A percentile compares a stretch with the other conserved stretches of the same genome.
Conservation (phyloP, 1,140 invertebrate species). For the Diprion similis region DNA sequence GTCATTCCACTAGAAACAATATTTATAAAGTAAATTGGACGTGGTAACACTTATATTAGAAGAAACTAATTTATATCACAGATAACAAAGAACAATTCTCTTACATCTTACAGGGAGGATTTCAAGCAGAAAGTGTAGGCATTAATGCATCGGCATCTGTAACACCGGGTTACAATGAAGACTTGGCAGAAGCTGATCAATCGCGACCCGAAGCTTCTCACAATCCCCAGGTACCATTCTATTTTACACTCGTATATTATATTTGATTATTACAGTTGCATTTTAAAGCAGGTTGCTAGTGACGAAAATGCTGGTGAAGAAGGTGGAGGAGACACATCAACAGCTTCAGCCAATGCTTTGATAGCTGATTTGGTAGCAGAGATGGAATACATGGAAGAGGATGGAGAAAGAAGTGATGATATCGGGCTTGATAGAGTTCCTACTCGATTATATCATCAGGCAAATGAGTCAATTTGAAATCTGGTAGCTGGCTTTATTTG, state of each 20-base stretch:
- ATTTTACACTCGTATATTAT: slow-evolving; percentile 2
- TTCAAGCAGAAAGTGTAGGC: not conserved
- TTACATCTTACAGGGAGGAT: not conserved
- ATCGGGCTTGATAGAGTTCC: slow-evolving; percentile 36
- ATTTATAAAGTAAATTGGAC: not conserved
- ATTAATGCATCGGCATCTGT: slow-evolving; percentile 18
- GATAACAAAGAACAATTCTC: not conserved
- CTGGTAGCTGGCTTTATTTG: too few species aligned
- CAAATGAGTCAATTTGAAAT: not conserved
- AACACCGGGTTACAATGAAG: slow-evolving; percentile 53
- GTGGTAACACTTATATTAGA: not conserved
- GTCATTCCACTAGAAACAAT: too few species aligned
- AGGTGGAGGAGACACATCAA: slow-evolving; percentile 28
- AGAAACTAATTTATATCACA: not conserved
- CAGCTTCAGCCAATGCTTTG: slow-evolving; percentile 24
- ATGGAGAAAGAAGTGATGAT: slow-evolving; percentile 36
- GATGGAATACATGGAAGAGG: slow-evolving; percentile 27
- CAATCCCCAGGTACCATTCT: slow-evolving; percentile 41
- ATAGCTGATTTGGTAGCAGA: slow-evolving; percentile 24
- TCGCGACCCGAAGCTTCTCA: slow-evolving; percentile 46
- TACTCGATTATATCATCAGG: slow-evolving; percentile 32
- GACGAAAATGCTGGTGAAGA: slow-evolving; percentile 29
- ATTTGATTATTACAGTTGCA: not conserved
- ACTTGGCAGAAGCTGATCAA: slow-evolving; percentile 64
- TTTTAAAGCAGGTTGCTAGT: not conserved